Conservation (phyloP, 2,888 invertebrate genomes). For the Acleris literana region DNA sequence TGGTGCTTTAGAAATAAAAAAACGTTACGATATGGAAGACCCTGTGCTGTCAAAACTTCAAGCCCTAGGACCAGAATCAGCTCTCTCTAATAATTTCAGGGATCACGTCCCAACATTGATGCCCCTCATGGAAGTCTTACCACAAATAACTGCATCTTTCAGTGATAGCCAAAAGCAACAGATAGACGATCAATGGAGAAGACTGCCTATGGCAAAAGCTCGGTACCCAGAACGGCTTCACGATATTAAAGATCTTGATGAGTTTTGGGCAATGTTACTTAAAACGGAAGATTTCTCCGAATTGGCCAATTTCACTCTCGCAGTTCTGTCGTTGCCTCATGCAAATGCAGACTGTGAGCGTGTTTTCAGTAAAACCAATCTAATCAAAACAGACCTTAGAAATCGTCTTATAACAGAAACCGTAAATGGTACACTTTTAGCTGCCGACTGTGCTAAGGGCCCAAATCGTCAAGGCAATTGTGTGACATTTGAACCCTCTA, state of each 20-base stretch:
- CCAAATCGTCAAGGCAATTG: not conserved
- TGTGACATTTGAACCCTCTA: not conserved
- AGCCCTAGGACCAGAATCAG: no score
- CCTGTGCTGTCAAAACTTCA: no score
- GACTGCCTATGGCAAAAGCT: not conserved
- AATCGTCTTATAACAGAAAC: conserved; percentile 1
- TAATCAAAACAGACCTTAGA: conserved; percentile 5
- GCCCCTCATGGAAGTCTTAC: not conserved
- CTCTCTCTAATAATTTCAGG: not conserved
- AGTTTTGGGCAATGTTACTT: not conserved
- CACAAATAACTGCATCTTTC: not conserved
- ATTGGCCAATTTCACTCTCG: not conserved
- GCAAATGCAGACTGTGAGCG: conserved; percentile 8
- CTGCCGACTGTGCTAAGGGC: not conserved
- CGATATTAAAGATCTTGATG: not conserved
- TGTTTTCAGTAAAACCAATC: conserved; percentile 2
- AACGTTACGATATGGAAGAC: no score
- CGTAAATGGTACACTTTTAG: conserved; percentile 2
- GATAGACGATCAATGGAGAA: not conserved
- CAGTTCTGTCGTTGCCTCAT: not conserved
- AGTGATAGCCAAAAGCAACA: not conserved
- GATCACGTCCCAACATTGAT: not conserved
- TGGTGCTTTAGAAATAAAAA: no score
- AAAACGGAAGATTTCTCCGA: not conserved
- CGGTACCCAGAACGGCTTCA: not conserved